A percentile compares a stretch with the other conserved stretches of the same genome.
These are phyloP conservation scores for Hydrozoanthus gracilis DNA, from an alignment of 92 coral and sea anemone species.

Conservation along the genomic window DNA sequence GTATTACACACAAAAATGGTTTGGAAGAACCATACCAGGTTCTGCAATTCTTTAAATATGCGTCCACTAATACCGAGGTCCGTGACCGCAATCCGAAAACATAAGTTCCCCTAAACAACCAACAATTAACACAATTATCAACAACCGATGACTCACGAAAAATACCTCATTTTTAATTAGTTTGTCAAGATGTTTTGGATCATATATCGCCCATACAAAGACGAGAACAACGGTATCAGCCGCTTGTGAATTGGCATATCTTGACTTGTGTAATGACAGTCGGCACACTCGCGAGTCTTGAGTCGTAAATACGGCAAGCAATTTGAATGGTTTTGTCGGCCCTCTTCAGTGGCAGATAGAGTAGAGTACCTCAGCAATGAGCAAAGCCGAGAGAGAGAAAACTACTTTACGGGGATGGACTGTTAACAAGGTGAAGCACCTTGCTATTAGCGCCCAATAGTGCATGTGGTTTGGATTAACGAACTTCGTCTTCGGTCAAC, in stretches of 20 bases:
- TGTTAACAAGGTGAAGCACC: constrained; percentile 12
- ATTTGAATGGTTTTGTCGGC: background rate
- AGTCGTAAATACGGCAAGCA: background rate
- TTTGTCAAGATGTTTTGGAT: constrained; percentile 38
- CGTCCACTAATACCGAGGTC: background rate
- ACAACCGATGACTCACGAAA: constrained; percentile 23
- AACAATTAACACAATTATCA: constrained; percentile 54
- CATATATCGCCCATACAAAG: constrained; percentile 49
- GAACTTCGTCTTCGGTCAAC: background rate
- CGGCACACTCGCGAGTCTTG: constrained; percentile 9
- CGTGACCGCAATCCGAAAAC: constrained; percentile 55
- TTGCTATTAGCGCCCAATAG: constrained; percentile 13
- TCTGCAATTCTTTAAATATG: background rate
- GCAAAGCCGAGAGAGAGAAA: background rate
- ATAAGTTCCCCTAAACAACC: constrained; percentile 94
- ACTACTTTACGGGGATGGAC: constrained; percentile 2
- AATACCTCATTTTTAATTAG: constrained; percentile 44
- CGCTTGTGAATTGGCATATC: constrained; percentile 23
- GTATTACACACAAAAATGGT: background rate
- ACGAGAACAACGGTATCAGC: background rate
- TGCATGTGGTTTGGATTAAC: background rate
- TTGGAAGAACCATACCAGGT: background rate
- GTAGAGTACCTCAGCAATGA: constrained; percentile 26
- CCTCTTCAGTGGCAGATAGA: constrained; percentile 14
- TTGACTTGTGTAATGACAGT: background rate